Base-by-base conservation (phyloP, 2,113 vertebrate species). In the Oryzias melastigma region DNA sequence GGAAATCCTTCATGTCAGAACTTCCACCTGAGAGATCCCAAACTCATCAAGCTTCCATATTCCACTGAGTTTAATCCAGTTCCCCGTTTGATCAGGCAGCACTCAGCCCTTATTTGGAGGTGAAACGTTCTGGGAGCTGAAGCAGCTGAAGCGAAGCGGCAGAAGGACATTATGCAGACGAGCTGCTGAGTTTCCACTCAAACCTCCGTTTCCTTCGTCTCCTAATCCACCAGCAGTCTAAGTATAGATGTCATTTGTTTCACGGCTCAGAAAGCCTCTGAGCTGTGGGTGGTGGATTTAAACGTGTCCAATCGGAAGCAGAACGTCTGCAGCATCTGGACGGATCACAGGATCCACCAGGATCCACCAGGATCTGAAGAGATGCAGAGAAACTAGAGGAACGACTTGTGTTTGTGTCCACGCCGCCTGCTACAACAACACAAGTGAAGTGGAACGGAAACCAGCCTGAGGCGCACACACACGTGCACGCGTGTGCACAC, bases 401-500 rank as follows among this genome's bases (percentile, higher is more conserved):
- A 35, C 18, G 50, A 7, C 58, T 4, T 58, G 15, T 55, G 52
- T 61, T 46, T 48, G 58, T 48, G 58, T 69, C 61, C 20, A 59
- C 59, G 65, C 77, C 83, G 82, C 85, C 85, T 82, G 81, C 72
- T 85, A 65, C 76, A 48, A 82, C 72, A 58, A 75, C 71, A 78
- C 67, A 70, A 82, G 76, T 42, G 66, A 85, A 85, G 67, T 84
- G 72, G 78, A 80, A 82, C 70, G 68, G 76, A 87, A 86, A 82
- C 67, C 65, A 72, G 78, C 80, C 82, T 14, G 5, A 76, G 84
- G 80, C 72, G 8, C 52, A 55, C 51, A 66, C 68, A 65, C 66
- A 68, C 65, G 65, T 49, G 14, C 62, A 52, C 61, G 65, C 49
- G 12, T 53, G 52, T 57, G 47, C 41, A 52, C 50, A 55, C 62